Evolutionary conservation across 37 sponge, comb jelly and placozoan genomes (phyloP), one percentile per base, ranked within the genome.

Genomic region (Petrosia ficiformis): DNA sequence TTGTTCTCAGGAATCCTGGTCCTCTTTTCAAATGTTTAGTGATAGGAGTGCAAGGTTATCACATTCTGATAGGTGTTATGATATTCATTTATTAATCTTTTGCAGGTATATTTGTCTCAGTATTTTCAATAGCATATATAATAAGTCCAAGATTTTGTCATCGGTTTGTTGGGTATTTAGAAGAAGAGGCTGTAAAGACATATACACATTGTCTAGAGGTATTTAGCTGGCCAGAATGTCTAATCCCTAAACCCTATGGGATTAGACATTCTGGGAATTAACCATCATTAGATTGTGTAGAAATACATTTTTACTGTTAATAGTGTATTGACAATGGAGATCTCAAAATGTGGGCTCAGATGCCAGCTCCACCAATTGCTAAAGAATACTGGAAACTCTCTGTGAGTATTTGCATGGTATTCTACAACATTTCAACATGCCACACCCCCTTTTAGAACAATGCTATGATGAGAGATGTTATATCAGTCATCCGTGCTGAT

Each of bases 381-480:
- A 41, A 70, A 5, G 68, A 57, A 24, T 95, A 95, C 86, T 95
- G 95, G 95, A 71, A 76, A 1, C 68, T 94, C 1, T 56, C 68
- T 29, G 94, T 94, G 38, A 77, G 89, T 77, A 3, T 39, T 33
- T 57, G n/a, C n/a, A n/a, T n/a, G n/a, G n/a, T n/a, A 38, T 54
- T n/a, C n/a, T 40, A 57, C 32, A 37, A 34, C 2, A 4, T 54
- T 26, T 37, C 2, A 31, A 58, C 6, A 16, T 4, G 41, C 56
- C 5, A 6, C 64, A 21, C 40, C 52, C 4, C 68, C n/a, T 16
- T 80, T 34, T 40, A 90, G 92, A 83, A 81, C 3, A 89, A 64
- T 60, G 93, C 95, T 35, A 92, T 82, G 92, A 95, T 95, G 95
- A 72, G 93, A 58, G 95, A 95, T 87, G 95, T 95, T 41, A 80